Percentiles rank a stretch among this genome's conserved stretches.
Evolutionary conservation across 1,140 invertebrate genomes (phyloP).

Genomic region (Lepidurus apus): DNA sequence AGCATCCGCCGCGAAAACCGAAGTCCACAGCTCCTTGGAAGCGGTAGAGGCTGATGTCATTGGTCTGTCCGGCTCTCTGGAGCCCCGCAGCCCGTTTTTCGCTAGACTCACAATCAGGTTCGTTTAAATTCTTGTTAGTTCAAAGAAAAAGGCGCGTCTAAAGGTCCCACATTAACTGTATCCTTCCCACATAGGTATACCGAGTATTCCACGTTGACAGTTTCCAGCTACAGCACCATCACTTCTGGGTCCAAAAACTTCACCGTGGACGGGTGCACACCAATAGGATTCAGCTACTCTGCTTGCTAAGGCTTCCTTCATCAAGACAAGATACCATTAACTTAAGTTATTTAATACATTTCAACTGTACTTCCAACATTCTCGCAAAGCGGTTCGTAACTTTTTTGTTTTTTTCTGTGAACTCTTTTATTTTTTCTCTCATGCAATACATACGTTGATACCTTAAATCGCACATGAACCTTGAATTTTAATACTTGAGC

Average conservation of each 20-base stretch:
- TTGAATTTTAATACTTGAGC: too few relatives aligned
- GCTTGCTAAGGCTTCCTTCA: not conserved
- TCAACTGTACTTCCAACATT: too few relatives aligned
- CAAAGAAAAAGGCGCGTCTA: not conserved
- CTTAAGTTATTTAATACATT: too few relatives aligned
- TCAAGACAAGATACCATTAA: too few relatives aligned
- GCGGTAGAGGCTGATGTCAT: not conserved
- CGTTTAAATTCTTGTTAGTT: not conserved
- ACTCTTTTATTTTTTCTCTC: too few relatives aligned
- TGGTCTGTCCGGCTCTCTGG: not conserved
- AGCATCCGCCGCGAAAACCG: not conserved
- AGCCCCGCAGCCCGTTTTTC: not conserved
- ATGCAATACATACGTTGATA: too few relatives aligned
- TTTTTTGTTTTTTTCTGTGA: too few relatives aligned
- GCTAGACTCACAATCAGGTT: not conserved
- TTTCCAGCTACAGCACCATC: not conserved
- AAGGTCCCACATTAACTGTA: not conserved
- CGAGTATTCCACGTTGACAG: not conserved
- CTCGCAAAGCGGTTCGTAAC: too few relatives aligned
- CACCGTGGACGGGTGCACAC: not conserved
- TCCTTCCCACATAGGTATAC: not conserved
- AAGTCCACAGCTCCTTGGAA: not conserved
- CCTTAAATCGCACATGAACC: too few relatives aligned
- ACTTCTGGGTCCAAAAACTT: slow-evolving; percentile 23
- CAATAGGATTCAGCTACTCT: not conserved